Percentiles rank a stretch among this genome's conserved stretches.
These are phyloP conservation scores for Trochalopteron elliotii DNA, from an alignment of 2,113 vertebrate species.

Conservation along the genomic window DNA sequence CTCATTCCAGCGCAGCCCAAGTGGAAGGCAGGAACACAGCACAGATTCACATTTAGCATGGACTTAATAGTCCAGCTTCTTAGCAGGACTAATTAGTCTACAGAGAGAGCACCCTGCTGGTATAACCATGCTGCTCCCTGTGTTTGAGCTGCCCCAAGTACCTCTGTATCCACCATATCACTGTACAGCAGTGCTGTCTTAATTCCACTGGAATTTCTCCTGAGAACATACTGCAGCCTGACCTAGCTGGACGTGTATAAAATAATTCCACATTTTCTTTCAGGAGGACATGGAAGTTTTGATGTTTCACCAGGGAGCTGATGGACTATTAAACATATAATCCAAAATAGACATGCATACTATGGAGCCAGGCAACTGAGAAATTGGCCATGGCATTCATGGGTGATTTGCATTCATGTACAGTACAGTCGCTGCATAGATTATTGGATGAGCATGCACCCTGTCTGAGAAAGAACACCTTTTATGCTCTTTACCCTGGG, in stretches of 20 bases:
- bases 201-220: not conserved
- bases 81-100: constrained; percentile 34
- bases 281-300: not conserved
- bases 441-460: not conserved
- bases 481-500: constrained; percentile 12
- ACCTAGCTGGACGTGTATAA: not conserved
- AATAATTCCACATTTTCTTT: constrained; percentile 12
- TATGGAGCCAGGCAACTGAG: not conserved
- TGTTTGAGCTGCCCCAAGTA: not conserved
- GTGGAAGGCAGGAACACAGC: not conserved
- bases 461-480: constrained; percentile 25
- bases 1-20: not conserved
- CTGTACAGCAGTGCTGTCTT: not conserved
- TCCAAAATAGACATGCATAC: constrained; percentile 6
- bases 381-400: not conserved
- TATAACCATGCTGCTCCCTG: not conserved
- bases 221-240: not conserved
- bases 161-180: not conserved
- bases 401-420: constrained; percentile 60
- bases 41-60: not conserved
- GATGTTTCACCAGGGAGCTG: constrained; percentile 5
- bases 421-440: not conserved
- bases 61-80: not conserved
- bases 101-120: not conserved
- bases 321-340: constrained; percentile 28